A percentile compares a stretch with the other conserved stretches of the same genome.
Evolutionary conservation across 2,797 vertebrate genomes (phyloP).

Genomic region (Phoeniculus purpureus): DNA sequence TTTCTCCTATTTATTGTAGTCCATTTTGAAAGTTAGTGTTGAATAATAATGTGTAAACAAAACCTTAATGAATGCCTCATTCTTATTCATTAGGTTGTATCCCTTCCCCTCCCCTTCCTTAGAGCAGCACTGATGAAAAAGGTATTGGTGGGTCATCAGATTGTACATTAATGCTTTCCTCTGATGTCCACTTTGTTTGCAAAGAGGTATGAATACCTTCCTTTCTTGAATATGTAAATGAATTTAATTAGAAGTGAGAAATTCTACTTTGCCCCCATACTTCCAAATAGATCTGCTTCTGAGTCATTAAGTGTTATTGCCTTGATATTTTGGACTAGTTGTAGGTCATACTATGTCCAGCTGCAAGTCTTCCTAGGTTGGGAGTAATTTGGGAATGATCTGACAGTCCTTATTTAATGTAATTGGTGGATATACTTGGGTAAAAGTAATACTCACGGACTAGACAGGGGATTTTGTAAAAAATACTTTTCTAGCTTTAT

Average conservation of each 20-base stretch:
- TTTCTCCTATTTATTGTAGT: slow-evolving; percentile 38
- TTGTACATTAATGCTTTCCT: neutral
- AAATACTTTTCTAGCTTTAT: neutral
- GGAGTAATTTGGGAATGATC: neutral
- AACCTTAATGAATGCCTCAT: slow-evolving; percentile 38
- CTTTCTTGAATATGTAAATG: neutral
- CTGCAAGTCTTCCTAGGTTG: neutral
- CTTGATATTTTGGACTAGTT: neutral
- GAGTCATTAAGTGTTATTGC: neutral
- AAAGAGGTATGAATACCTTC: neutral
- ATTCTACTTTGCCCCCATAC: neutral
- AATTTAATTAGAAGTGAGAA: neutral
- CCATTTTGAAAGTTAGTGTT: slow-evolving; percentile 41
- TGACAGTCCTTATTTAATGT: neutral
- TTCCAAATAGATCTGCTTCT: neutral
- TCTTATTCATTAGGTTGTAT: slow-evolving; percentile 41
- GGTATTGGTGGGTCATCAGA: neutral
- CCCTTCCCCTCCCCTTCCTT: neutral
- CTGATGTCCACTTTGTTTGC: neutral
- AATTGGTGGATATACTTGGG: neutral
- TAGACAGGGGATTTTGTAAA: neutral
- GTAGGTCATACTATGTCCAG: neutral
- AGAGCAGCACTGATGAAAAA: neutral
- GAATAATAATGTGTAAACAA: slow-evolving; percentile 64
- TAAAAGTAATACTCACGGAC: neutral